phyloP scores from a whole-genome alignment of 2,888 invertebrate species.

The Drosophila lutescens region DNA sequence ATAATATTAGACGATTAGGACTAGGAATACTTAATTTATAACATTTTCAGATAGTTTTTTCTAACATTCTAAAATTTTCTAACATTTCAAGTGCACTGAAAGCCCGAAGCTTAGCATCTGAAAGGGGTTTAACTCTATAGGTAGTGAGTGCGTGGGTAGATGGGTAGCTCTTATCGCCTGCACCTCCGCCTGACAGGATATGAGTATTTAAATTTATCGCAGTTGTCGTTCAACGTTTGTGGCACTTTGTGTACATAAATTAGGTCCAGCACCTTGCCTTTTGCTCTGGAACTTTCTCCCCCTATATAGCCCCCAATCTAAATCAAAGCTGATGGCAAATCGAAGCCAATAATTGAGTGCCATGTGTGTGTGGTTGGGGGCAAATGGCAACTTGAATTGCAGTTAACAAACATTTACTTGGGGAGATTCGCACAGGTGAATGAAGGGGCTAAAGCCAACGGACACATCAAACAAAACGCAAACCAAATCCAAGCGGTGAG shows the following conservation, averaged over 20 bases:
- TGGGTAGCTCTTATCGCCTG: conserved; percentile 46
- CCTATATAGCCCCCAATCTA: background rate
- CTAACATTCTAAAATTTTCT: background rate
- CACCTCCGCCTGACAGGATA: conserved; percentile 58
- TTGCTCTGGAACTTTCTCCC: background rate
- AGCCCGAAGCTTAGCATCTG: background rate
- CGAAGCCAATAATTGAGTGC: conserved; percentile 48
- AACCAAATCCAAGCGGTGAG: conserved; percentile 4
- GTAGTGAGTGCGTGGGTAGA: conserved; percentile 1
- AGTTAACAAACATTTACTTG: conserved; percentile 37
- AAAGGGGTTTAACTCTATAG: background rate
- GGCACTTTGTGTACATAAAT: conserved; percentile 66
- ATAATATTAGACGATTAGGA: no score
- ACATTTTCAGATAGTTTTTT: no score
- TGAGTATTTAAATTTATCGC: conserved; percentile 75
- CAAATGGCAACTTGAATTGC: conserved; percentile 22
- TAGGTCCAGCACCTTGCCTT: conserved; percentile 35
- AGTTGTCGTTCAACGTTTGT: conserved; percentile 53
- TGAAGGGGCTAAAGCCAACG: conserved; percentile 27
- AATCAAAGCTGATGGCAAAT: conserved; percentile 27
- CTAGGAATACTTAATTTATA: no score
- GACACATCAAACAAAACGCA: conserved; percentile 55
- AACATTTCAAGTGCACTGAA: conserved; percentile 6
- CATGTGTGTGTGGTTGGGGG: conserved; percentile 23
- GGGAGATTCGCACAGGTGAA: conserved; percentile 11